Evolutionary conservation across 2,888 invertebrate species (phyloP).

Genomic region (Rotaria magnacalcarata): DNA sequence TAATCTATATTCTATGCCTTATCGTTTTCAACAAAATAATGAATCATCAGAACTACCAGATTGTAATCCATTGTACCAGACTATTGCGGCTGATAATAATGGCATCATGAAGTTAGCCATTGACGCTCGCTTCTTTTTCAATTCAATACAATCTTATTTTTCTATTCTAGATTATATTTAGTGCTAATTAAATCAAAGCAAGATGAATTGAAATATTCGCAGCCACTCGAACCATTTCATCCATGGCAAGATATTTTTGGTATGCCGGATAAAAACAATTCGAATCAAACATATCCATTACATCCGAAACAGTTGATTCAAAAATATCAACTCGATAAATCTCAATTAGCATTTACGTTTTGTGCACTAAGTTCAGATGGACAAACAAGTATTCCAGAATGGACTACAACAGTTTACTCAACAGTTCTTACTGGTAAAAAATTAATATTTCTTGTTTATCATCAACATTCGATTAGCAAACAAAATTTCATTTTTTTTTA

Average conservation of each 20-base stretch:
- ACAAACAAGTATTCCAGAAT: background rate
- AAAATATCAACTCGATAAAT: background rate
- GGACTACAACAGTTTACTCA: background rate
- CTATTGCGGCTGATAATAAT: background rate
- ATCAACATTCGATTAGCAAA: no score
- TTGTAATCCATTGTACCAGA: background rate
- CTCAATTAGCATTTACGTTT: background rate
- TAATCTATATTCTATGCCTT: background rate
- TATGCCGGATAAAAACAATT: background rate
- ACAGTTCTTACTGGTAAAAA: background rate
- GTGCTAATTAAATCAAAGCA: background rate
- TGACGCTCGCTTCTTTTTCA: background rate
- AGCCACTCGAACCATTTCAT: background rate
- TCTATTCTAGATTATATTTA: background rate
- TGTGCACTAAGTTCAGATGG: background rate
- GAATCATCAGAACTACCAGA: background rate
- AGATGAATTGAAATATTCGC: background rate
- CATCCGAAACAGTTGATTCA: background rate
- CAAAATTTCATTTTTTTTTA: no score
- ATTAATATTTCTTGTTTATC: background rate
- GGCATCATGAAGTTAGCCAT: background rate
- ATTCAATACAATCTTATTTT: background rate
- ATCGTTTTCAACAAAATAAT: background rate
- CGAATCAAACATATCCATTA: background rate
- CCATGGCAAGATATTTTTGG: background rate